Evolutionary conservation across 2,888 invertebrate species (phyloP), one percentile per base, ranked within the genome.

Genomic region (Drosophila koepferae): DNA sequence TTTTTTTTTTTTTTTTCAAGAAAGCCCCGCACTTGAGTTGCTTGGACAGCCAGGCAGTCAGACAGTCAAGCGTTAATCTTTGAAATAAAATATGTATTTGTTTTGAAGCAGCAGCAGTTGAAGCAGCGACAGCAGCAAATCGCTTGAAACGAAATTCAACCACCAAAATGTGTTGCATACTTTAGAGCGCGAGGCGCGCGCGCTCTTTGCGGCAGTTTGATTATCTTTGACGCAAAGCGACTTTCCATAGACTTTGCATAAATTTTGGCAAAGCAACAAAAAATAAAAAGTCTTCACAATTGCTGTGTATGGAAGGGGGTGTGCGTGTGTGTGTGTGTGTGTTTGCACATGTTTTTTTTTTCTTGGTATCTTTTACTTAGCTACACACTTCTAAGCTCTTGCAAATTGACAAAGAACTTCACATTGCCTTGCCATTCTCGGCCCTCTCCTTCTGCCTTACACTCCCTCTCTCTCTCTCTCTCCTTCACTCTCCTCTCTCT

Each of bases 181-280:
- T 82, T 82, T 65, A 5, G 62, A 74, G 83, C 78, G 80, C 74
- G 36, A 63, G 44, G 38, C 64, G 66, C 23, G 46, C 74, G 46
- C 74, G 62, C 63, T 60, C 67, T 73, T 66, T 38, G 72, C 28
- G 62, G 63, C 62, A 54, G 78, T 80, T 80, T 85, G 85, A 85
- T 87, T 85, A 85, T 85, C 85, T 85, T 77, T 73, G 78, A 70
- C 79, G 74, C 70, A 80, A 81, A 80, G 77, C 75, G 87, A 75
- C 84, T 81, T 87, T 79, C 75, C 82, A 89, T 87, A 85, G 85
- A 86, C 89, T 86, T 86, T 89, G 86, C 86, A 86, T 86, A 86
- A 82, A 86, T 87, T 89, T 86, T 60, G 55, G 48, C 51, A 16
- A 40, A 16, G 38, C 31, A 14, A 43, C 28, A 56, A 46, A 55